phyloP scores from a whole-genome alignment of 2,113 vertebrate species.

The Merops nubicus region DNA sequence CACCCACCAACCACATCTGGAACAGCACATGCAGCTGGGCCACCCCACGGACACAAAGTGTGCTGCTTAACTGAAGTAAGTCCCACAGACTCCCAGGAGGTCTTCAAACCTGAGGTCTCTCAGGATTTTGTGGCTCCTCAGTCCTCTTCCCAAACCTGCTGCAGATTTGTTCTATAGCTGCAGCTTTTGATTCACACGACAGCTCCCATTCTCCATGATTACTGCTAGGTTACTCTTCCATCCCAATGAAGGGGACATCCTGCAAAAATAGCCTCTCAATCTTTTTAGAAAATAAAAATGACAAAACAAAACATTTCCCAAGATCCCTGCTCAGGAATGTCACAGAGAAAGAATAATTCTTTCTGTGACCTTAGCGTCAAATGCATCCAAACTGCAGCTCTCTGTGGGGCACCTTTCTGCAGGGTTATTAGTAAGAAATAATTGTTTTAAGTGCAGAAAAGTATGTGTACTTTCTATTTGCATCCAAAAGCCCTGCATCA shows the following conservation, averaged over 20 bases:
- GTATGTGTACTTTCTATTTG: not conserved
- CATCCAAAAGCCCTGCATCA: not conserved
- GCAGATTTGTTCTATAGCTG: not conserved
- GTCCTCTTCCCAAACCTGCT: not conserved
- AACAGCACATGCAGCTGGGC: not conserved
- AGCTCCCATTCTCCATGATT: not conserved
- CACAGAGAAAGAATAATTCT: not conserved
- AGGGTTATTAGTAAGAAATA: constrained; percentile 48
- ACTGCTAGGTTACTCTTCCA: not conserved
- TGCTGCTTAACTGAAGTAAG: not conserved
- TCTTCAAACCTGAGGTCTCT: not conserved
- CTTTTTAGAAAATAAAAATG: not conserved
- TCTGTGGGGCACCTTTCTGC: not conserved
- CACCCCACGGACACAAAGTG: accelerated
- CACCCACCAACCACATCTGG: not conserved
- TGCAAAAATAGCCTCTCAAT: not conserved
- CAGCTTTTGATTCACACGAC: not conserved
- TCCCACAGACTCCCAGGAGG: not conserved
- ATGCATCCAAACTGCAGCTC: constrained; percentile 15
- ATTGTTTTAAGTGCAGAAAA: constrained; percentile 49
- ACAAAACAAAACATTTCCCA: not conserved
- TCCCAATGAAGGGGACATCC: not conserved
- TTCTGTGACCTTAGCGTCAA: constrained; percentile 36
- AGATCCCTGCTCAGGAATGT: not conserved
- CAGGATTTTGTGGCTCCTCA: not conserved